Evolutionary conservation across 2,113 vertebrate genomes (phyloP).

Genomic region (Rostratula benghalensis): DNA sequence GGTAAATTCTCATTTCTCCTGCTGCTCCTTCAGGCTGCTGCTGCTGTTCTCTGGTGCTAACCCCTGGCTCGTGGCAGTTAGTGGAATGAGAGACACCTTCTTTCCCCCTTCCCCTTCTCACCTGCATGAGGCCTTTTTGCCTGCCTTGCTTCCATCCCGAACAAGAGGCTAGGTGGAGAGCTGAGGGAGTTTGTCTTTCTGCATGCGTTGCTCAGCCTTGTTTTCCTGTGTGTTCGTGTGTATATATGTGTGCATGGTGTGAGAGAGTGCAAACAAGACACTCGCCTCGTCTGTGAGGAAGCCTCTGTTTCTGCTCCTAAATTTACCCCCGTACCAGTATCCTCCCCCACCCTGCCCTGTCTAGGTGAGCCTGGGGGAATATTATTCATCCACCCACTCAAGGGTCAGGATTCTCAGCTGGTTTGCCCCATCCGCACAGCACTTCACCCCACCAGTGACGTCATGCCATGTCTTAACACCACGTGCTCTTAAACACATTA

Average conservation of each 20-base stretch:
- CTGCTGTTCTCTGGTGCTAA: slow-evolving; percentile 40
- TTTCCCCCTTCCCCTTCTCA: neutral
- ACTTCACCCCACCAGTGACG: slow-evolving; percentile 56
- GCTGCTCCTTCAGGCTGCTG: slow-evolving; percentile 23
- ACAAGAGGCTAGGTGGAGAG: neutral
- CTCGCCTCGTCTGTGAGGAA: neutral
- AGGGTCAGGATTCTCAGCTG: neutral
- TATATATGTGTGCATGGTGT: neutral
- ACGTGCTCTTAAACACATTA: slow-evolving; percentile 41
- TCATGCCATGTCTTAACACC: slow-evolving; percentile 49
- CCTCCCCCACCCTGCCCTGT: neutral
- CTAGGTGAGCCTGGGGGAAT: neutral
- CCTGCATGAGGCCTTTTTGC: slow-evolving; percentile 29
- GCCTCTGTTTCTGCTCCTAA: slow-evolving; percentile 6
- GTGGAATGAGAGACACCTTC: slow-evolving; percentile 22
- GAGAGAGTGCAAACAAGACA: neutral
- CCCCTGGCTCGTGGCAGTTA: slow-evolving; percentile 13
- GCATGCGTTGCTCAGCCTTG: slow-evolving; percentile 39
- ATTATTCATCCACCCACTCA: neutral
- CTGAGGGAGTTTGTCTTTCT: neutral
- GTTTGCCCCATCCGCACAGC: slow-evolving; percentile 17
- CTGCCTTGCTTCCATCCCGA: slow-evolving; percentile 24
- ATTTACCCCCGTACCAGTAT: neutral
- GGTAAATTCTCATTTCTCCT: slow-evolving; percentile 9
- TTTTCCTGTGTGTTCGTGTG: neutral